phyloP scores from a whole-genome alignment of 2,113 vertebrate genomes.

The Alligator sinensis region DNA sequence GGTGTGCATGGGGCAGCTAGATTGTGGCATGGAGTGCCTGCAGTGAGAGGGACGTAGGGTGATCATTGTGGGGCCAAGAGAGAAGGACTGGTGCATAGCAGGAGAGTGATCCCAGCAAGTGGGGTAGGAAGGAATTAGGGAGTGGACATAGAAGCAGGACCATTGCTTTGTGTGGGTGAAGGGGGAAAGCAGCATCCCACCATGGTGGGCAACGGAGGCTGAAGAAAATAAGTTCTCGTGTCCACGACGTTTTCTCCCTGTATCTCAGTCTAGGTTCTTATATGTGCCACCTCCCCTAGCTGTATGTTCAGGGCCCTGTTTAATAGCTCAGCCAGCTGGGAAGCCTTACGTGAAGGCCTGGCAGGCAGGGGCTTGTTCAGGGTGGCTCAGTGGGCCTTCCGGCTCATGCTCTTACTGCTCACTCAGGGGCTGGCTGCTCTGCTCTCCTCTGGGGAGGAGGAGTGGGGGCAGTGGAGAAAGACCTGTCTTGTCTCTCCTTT shows the following conservation, averaged over 20 bases:
- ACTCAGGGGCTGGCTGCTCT: neutral
- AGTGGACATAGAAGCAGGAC: neutral
- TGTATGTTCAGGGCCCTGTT: neutral
- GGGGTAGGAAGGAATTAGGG: neutral
- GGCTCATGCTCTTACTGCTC: neutral
- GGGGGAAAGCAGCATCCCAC: neutral
- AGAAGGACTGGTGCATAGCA: neutral
- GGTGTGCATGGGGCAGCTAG: neutral
- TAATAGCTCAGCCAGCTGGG: neutral
- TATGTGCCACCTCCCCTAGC: neutral
- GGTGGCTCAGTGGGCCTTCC: neutral
- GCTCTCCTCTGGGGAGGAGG: too few species aligned
- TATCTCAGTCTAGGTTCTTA: neutral
- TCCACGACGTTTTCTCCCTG: neutral
- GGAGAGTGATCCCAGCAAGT: neutral
- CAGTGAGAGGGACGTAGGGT: neutral
- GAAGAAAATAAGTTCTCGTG: neutral
- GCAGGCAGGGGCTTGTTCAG: neutral
- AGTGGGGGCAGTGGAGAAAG: too few species aligned
- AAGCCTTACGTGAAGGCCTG: neutral
- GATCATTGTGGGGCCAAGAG: too few species aligned
- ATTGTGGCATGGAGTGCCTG: neutral
- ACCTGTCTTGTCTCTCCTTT: neutral
- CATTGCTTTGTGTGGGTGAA: neutral
- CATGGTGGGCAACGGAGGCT: neutral